Conservation (phyloP, 2,113 vertebrate species). For the Chaenocephalus aceratus region DNA sequence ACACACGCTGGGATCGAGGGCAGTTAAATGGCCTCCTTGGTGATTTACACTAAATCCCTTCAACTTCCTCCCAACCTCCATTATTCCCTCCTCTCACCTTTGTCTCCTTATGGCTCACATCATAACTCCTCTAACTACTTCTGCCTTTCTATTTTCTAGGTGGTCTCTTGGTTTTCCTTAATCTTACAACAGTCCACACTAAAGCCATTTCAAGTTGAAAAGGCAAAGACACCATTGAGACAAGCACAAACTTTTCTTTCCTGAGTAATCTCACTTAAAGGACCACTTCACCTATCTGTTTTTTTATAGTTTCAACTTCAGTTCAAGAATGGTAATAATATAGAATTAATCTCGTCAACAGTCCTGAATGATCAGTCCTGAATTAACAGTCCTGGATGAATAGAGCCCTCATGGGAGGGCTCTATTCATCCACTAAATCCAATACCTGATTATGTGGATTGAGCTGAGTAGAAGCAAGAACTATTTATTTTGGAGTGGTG, state of each 20-base stretch:
- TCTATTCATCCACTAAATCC: slow-evolving; percentile 8
- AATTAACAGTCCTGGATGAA: too few species aligned
- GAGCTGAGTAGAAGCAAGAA: slow-evolving; percentile 4
- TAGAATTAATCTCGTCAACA: slow-evolving; percentile 22
- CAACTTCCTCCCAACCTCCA: slow-evolving; percentile 30
- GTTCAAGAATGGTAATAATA: slow-evolving; percentile 27
- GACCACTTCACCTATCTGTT: slow-evolving; percentile 2
- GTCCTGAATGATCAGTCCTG: neutral
- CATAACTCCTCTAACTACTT: slow-evolving; percentile 16
- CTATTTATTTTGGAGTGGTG: neutral
- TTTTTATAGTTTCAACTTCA: slow-evolving; percentile 1
- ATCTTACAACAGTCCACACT: slow-evolving; percentile 17
- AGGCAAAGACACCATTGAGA: slow-evolving; percentile 7
- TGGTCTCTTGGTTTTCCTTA: slow-evolving; percentile 19
- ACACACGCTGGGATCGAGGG: slow-evolving; percentile 63
- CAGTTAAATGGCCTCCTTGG: slow-evolving; percentile 70
- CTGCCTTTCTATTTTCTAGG: slow-evolving; percentile 1
- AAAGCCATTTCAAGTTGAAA: slow-evolving; percentile 6
- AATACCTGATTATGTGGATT: neutral
- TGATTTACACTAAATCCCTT: slow-evolving; percentile 64
- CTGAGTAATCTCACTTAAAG: slow-evolving; percentile 10
- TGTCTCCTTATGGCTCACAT: slow-evolving; percentile 22
- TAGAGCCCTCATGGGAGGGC: neutral
- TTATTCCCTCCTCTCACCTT: slow-evolving; percentile 34
- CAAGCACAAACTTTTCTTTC: slow-evolving; percentile 12